Evolutionary conservation across 1,140 invertebrate species (phyloP), one percentile per base, ranked within the genome.

Genomic region (Scaptomyza graminum): DNA sequence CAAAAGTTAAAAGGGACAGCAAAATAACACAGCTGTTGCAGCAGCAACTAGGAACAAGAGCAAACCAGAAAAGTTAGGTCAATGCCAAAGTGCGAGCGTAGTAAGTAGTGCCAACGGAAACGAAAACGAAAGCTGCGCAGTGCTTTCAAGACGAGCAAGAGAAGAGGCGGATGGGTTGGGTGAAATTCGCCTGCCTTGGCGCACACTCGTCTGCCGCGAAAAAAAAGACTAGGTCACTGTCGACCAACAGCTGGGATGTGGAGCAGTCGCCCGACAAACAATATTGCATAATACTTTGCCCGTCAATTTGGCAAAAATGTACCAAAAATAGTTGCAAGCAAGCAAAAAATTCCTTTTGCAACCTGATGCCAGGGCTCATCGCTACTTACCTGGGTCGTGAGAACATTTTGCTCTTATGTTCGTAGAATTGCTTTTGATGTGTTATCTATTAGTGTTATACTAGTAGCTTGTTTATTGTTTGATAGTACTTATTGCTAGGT

Each of bases 321-420:
- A 60, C 22, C 34, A 16, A 73, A 68, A 68, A 72, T 54, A 46
- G 28, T 34, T 80, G 79, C 74, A 71, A 73, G 63, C 63, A 60
- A 57, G 39, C 13, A 11, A 51, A 13, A 62, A 62, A 62, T 60
- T 49, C 50, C 49, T 66, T 54, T 51, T 25, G 55, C 57, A 57
- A 49, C 28, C 41, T 54, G 47, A 68, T 31, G 49, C 39, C 41
- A 39, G 13, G 55, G 37, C 49, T 39, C 31, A 34, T 34, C 12
- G 54, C 8, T 39, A 50, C 88, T 90, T 70, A 90, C 88, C 80
- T 90, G 63, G 88, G 79, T 49, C 88, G 79, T 64, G 88, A 84
- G 47, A 90, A 81, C 88, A 90, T 90, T 69, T 66, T 88, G 54
- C 18, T 37, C 47, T 76, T 77, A 11, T 46, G 22, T 61, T 69